Base-by-base conservation (phyloP, 2,888 invertebrate genomes). In the Parelbella ahira region DNA sequence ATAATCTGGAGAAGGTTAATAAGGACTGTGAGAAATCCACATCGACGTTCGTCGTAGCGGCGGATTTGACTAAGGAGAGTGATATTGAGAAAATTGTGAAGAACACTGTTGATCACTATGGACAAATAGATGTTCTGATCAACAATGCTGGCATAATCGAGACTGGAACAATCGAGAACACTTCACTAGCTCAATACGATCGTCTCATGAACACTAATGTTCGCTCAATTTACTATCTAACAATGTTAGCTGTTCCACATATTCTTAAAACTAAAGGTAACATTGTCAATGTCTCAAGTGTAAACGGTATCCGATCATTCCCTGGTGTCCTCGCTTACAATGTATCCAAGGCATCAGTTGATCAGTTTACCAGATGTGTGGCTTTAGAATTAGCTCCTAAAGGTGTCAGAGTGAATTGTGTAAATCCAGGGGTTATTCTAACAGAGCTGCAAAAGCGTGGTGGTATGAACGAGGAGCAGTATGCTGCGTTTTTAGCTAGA, bases 201-300 rank as follows among this genome's bases (percentile, higher is more conserved):
- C 89, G 93, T 11, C 83, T 97, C 5, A 96, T 99, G 91, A 94
- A 95, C 60, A 91, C 94, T 1, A 99, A 99, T 74, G 93, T 97
- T 0, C 91, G 97, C 46, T 91, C 94, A 0, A 88, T 95, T 8
- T 94, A 94, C 65, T 91, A 94, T 46, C 71, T 98, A 49, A 97
- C 96, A 0, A 94, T 93, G 92, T 70, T 97, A 32, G 94, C 97
- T 2, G 93, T 95, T 0, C 97, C 98, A 0, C 92, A 97, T 78
- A 87, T 98, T 9, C 84, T 95, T 1, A 90, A 92, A 74, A 90
- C 92, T 0, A 94, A 95, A 75, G 97, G 97, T n/a, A 95, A 92
- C 53, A 93, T 98, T 56, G 97, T 99, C 0, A 99, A 98, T 71
- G 94, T 99, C 0, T 98, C 98, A 1, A 97, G 97, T 70, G 96